Conservation (phyloP, 2,888 invertebrate genomes). For the Xestia ashworthii region DNA sequence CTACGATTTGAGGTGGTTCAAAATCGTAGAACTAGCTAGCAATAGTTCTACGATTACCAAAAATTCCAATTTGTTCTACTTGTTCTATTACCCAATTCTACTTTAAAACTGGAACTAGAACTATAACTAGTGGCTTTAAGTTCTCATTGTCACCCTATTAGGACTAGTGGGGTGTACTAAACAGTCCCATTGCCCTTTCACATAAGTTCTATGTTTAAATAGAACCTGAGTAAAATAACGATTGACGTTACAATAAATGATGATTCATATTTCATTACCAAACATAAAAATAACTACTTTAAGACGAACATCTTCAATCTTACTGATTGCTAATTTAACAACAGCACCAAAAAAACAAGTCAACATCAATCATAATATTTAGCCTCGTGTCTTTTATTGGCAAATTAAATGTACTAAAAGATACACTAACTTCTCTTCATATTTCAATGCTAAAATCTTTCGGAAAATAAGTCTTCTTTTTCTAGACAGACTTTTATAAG, state of each 20-base stretch:
- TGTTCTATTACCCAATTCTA: too few species aligned
- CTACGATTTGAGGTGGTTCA: too few species aligned
- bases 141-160: too few species aligned
- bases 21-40: too few species aligned
- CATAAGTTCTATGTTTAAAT: not conserved
- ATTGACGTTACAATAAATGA: not conserved
- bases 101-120: too few species aligned
- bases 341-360: not conserved
- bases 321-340: constrained; percentile 6
- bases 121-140: too few species aligned
- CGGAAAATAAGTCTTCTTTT: not conserved
- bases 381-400: constrained; percentile 14
- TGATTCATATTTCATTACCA: constrained; percentile 14
- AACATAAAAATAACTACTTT: constrained; percentile 9
- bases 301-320: constrained; percentile 11
- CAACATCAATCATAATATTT: constrained; percentile 14
- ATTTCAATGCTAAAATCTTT: constrained; percentile 6
- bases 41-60: too few species aligned
- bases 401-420: not conserved
- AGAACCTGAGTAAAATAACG: not conserved
- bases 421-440: constrained; percentile 11
- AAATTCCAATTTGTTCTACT: too few species aligned
- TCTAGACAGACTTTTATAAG: constrained; percentile 24
- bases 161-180: too few species aligned
- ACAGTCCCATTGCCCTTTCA: not conserved